Evolutionary conservation across 2,888 invertebrate genomes (phyloP), one percentile per base, ranked within the genome.

Genomic region (Protula sp.): DNA sequence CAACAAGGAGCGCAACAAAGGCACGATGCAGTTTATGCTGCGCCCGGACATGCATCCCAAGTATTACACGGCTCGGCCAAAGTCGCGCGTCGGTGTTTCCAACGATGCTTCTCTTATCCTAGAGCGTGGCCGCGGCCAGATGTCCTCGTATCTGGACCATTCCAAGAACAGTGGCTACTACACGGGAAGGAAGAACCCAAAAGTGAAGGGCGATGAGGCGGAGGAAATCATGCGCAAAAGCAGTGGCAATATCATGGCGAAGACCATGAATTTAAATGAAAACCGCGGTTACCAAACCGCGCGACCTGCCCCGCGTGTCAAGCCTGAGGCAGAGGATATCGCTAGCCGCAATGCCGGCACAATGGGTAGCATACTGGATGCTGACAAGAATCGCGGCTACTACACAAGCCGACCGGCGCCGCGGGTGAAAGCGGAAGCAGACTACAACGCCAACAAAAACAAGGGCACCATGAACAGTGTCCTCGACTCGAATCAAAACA

Each of bases 391-490:
- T 52, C 55, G 47, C 14, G 54, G 54, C n/a, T 64, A 64, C 47
- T 1, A 2, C n/a, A 30, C 64, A 2, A 29, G 61, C 1, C n/a
- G 54, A 4, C 59, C 59, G 1, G 47, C 29, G 30, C 55, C 57
- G 1, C 47, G 64, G 2, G 52, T 64, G 22, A 55, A 26, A 30
- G 45, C 58, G 47, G 64, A 64, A 30, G 61, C 57, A 2, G 26
- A 26, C 5, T 59, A 54, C n/a, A 54, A n/a, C 45, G 64, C 64
- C 5, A n/a, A 28, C 24, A 58, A 58, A 50, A 31, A 51, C 3
- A 51, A 47, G 22, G 63, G 63, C 4, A 54, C 60, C 31, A 62
- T 64, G 64, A 30, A 22, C 9, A 27, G 48, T 29, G 54, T 59
- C 31, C 22, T 64, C 28, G 55, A 56, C 24, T 9, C 38, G 1